Conservation (phyloP, 53 echinoderm and acorn worm genomes). For the Temnopleurus reevesii region DNA sequence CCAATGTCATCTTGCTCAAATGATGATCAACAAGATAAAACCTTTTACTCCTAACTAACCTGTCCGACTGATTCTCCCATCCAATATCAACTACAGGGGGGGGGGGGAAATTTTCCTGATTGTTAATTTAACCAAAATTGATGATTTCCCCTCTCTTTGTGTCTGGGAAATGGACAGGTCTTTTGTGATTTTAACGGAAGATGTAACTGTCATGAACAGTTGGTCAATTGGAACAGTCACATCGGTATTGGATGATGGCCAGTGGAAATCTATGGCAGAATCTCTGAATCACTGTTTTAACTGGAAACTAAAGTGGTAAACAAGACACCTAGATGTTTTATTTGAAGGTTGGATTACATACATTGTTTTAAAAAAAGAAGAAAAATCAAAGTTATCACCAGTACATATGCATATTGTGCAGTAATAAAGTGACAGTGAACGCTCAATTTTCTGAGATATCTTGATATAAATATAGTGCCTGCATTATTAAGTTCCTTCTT, state of each 20-base stretch:
- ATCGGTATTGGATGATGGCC: background rate
- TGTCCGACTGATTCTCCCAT: background rate
- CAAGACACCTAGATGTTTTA: no score
- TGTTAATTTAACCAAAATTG: background rate
- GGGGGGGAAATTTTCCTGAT: background rate
- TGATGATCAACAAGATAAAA: background rate
- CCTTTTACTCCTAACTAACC: background rate
- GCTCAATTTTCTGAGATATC: no score
- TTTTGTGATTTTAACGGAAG: background rate
- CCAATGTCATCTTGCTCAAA: background rate
- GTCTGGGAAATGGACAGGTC: background rate
- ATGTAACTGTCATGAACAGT: background rate
- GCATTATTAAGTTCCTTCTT: no score
- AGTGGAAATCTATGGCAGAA: background rate
- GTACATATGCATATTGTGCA: no score
- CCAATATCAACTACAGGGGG: background rate
- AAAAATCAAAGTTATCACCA: no score
- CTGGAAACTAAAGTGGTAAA: background rate
- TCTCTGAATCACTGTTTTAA: slow-evolving; percentile 15
- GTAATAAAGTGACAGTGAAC: no score
- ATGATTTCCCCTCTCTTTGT: background rate
- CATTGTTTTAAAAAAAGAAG: no score
- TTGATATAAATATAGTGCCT: no score
- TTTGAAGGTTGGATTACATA: no score
- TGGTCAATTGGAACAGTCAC: background rate